phyloP scores from a whole-genome alignment of 2,797 vertebrate species.

The Geotrypetes seraphini region DNA sequence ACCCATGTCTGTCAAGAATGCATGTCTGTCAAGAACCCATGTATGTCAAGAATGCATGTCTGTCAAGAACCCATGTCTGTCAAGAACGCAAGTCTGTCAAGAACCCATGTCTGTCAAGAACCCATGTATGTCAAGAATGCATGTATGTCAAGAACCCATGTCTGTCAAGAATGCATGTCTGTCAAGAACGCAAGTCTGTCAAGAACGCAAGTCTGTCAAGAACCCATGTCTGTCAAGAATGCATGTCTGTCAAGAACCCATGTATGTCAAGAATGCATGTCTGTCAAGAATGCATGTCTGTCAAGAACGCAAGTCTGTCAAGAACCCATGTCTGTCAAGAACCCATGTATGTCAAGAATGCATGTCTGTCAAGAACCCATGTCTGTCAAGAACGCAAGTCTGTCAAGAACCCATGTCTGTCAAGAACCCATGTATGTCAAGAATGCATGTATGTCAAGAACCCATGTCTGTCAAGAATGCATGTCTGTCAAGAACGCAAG shows the following conservation, averaged over 20 bases:
- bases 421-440: no score
- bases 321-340: slow-evolving; percentile 8
- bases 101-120: no score
- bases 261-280: slow-evolving; percentile 17
- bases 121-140: slow-evolving; percentile 2
- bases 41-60: no score
- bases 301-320: no score
- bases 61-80: slow-evolving; percentile 3
- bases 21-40: not conserved
- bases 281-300: slow-evolving; percentile 1
- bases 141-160: no score
- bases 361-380: not conserved
- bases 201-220: no score
- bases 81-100: no score
- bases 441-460: no score
- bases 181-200: no score
- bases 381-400: no score
- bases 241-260: not conserved
- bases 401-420: slow-evolving; percentile 3
- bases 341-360: no score
- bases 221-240: slow-evolving; percentile 4
- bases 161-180: slow-evolving; percentile 1
- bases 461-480: slow-evolving; percentile 2
- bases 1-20: slow-evolving; percentile 2
- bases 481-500: no score